A percentile compares a stretch with the other conserved stretches of the same genome.
phyloP scores from a whole-genome alignment of 2,797 vertebrate species.

The Gymnopithys bicolor region DNA sequence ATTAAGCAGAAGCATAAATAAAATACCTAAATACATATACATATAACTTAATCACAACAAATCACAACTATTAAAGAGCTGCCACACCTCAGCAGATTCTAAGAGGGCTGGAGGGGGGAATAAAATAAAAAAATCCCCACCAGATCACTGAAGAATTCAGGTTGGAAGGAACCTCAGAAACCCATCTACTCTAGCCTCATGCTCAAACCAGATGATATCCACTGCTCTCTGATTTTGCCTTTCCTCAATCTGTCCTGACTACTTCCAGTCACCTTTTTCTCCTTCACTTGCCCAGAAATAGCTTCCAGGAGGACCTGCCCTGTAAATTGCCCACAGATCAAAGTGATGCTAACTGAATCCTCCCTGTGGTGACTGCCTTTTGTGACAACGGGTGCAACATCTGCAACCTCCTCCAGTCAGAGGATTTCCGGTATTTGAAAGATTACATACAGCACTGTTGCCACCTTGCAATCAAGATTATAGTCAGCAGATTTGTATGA shows the following conservation, averaged over 20 bases:
- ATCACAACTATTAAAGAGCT: background rate
- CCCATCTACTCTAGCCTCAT: background rate
- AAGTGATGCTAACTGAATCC: background rate
- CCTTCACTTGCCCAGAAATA: background rate
- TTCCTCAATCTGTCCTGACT: background rate
- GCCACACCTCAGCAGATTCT: background rate
- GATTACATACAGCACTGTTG: background rate
- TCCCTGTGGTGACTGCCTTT: background rate
- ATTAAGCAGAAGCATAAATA: background rate
- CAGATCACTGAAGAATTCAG: background rate
- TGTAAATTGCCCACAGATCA: background rate
- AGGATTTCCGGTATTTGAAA: background rate
- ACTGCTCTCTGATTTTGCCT: background rate
- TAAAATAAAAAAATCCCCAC: background rate
- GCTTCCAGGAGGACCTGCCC: background rate
- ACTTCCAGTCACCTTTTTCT: background rate
- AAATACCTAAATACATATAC: background rate
- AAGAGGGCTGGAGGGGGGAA: background rate
- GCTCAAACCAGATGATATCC: background rate
- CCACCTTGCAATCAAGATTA: background rate
- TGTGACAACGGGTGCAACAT: background rate
- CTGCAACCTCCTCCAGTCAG: background rate
- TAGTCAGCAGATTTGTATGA: background rate
- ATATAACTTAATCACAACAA: background rate
- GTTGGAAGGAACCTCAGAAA: background rate